A percentile compares a stretch with the other conserved stretches of the same genome.
Conservation (phyloP, 1,140 invertebrate species). For the Trinorchestia longiramus region DNA sequence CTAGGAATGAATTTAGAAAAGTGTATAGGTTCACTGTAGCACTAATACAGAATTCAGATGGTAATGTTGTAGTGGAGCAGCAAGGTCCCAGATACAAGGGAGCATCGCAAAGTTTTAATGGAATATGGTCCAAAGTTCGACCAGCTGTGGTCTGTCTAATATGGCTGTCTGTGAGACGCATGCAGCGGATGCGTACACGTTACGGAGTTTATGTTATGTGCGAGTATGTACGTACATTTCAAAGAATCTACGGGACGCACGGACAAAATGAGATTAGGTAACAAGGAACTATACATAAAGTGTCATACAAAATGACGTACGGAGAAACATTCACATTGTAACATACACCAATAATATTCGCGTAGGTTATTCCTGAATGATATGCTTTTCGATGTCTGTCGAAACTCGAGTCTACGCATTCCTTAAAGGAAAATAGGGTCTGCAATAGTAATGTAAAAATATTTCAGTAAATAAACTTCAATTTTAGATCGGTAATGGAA, state of each 20-base stretch:
- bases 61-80: background rate
- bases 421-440: background rate
- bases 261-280: background rate
- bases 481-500: background rate
- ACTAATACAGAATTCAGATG: background rate
- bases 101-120: background rate
- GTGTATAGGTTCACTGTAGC: background rate
- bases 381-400: constrained; percentile 38
- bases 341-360: background rate
- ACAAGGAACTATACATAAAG: background rate
- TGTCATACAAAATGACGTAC: background rate
- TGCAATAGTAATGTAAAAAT: background rate
- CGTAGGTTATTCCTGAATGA: constrained; percentile 16
- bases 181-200: background rate
- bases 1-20: background rate
- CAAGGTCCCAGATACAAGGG: background rate
- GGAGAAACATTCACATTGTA: background rate
- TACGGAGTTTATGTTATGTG: background rate
- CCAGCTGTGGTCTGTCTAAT: background rate
- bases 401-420: background rate
- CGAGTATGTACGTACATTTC: background rate
- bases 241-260: background rate
- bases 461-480: background rate
- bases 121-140: background rate
- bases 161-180: background rate